These are phyloP conservation scores for Lypha dubia DNA, from an alignment of 2,888 invertebrate genomes.

Conservation along the genomic window DNA sequence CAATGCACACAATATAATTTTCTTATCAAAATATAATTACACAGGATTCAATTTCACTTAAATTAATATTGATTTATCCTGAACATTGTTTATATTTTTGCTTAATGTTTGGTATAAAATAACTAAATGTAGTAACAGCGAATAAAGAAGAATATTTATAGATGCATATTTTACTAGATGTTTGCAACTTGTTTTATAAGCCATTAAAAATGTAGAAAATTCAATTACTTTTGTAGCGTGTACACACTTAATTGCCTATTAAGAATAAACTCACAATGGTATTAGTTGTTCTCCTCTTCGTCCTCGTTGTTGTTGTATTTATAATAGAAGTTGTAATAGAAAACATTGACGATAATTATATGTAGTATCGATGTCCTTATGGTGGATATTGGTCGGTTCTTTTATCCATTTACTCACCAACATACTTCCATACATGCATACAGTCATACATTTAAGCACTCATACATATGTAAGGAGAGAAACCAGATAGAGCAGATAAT, in stretches of 20 bases:
- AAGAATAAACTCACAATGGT: conserved; percentile 74
- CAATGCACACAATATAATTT: conserved; percentile 57
- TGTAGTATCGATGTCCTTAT: conserved; percentile 49
- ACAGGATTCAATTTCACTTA: conserved; percentile 69
- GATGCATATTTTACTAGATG: conserved; percentile 11
- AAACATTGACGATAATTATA: conserved; percentile 48
- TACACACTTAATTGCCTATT: conserved; percentile 83
- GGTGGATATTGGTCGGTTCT: not conserved
- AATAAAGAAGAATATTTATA: not conserved
- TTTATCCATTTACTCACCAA: not conserved
- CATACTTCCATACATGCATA: not conserved
- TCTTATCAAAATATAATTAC: conserved; percentile 68
- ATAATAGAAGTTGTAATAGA: conserved; percentile 43
- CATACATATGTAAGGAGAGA: not conserved
- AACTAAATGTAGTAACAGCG: not conserved
- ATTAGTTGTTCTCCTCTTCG: too few relatives aligned
- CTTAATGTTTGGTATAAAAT: conserved; percentile 4
- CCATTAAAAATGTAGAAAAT: conserved; percentile 78
- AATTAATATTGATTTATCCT: conserved; percentile 70
- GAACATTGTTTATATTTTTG: conserved; percentile 26
- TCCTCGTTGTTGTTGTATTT: conserved; percentile 13
- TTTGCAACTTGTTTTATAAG: conserved; percentile 65
- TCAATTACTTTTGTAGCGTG: conserved; percentile 83
- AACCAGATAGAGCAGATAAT: conserved; percentile 29
- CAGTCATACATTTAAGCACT: not conserved